Conservation (phyloP, 2,888 invertebrate genomes). For the Drosophila antonietae region DNA sequence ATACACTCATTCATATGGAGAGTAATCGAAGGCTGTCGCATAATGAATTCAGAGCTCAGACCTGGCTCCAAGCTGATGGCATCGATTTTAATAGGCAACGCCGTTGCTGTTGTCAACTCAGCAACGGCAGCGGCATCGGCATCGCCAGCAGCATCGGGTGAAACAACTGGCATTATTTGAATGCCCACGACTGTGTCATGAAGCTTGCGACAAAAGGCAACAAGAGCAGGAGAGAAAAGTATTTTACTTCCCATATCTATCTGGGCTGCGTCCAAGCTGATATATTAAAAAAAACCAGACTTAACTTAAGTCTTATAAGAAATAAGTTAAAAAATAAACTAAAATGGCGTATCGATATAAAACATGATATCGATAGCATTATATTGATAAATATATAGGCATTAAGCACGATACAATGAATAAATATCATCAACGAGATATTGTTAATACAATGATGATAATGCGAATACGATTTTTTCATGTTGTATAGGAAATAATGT, state of each 20-base stretch:
- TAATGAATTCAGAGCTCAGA: constrained; percentile 56
- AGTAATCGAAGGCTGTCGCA: constrained; percentile 51
- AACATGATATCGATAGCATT: not conserved
- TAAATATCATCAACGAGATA: not conserved
- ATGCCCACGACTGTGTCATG: constrained; percentile 2
- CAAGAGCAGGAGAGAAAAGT: no score
- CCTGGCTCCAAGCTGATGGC: constrained; percentile 29
- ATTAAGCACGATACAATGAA: not conserved
- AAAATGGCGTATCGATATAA: no score
- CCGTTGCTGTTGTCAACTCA: constrained; percentile 50
- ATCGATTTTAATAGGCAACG: constrained; percentile 54
- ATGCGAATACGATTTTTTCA: not conserved
- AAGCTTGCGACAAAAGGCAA: constrained; percentile 11
- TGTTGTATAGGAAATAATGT: not conserved
- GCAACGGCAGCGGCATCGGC: constrained; percentile 10
- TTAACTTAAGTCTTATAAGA: not conserved
- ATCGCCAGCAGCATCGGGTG: constrained; percentile 13
- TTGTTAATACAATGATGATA: not conserved
- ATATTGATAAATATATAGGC: not conserved
- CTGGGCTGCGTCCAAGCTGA: no score
- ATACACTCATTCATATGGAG: not conserved
- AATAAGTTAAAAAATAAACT: no score
- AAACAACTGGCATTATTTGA: constrained; percentile 14
- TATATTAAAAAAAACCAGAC: not conserved
- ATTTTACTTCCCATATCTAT: no score